Evolutionary conservation across 2,797 vertebrate genomes (phyloP), one percentile per base, ranked within the genome.

Genomic region (Crocodylus rhombifer): DNA sequence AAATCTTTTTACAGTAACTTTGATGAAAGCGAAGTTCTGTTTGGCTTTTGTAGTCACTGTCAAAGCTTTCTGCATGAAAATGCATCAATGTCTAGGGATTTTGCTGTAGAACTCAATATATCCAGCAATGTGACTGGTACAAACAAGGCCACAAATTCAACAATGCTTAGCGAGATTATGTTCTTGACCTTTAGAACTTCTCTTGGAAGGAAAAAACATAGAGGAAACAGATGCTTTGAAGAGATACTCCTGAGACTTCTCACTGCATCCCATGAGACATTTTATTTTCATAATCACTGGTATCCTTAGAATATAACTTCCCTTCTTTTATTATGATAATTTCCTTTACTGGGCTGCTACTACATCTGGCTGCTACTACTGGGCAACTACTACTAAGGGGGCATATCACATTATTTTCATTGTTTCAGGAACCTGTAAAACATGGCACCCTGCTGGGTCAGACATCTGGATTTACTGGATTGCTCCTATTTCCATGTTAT

Each of bases 21-120:
- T 25, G 73, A 12, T 23, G 88, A 88, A 94, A 95, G 55, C 6
- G 26, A 90, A 28, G 77, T 36, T 81, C 30, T 78, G 6, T 63
- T 80, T 80, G 78, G 30, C 30, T 89, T 89, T 90, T 90, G 73
- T 20, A 87, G 83, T 82, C 64, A 74, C 71, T 86, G 80, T 73
- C 82, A 94, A 83, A 90, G 51, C 65, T 86, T 65, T 83, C 90
- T 86, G 26, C 65, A 88, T 20, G 25, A 36, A 92, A 89, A 91
- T 12, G 82, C 42, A 61, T 20, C 42, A 71, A 56, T 18, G 88
- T 55, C 18, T 79, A 18, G 5, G 4, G 16, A 55, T 55, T 62
- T 57, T 65, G 28, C 58, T 83, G 26, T 89, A 74, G 56, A 87
- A 77, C 18, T 16, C 36, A 51, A 57, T 5, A 77, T 4, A 75